A percentile compares a stretch with the other conserved stretches of the same genome.
Conservation (phyloP, 2,113 vertebrate species). For the Cyprinus carpio region DNA sequence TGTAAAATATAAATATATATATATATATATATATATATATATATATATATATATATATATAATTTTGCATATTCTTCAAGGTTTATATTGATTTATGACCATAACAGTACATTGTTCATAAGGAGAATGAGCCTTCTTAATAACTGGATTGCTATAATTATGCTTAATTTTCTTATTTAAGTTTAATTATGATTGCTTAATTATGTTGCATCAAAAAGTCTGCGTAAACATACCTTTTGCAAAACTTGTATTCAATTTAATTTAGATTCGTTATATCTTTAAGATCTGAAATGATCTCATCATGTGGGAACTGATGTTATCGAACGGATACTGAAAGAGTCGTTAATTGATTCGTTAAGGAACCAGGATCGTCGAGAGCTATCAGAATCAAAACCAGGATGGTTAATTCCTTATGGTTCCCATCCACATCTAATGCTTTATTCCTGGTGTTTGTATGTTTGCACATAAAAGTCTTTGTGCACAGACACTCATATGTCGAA, state of each 20-base stretch:
- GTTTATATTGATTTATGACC: neutral
- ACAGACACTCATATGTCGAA: conserved; percentile 22
- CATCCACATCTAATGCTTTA: neutral
- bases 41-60: too few species aligned
- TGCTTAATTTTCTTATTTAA: too few species aligned
- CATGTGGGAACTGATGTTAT: neutral
- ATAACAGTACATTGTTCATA: too few species aligned
- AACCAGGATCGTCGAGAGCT: neutral
- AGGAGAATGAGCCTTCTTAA: too few species aligned
- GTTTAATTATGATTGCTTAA: too few species aligned
- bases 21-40: too few species aligned
- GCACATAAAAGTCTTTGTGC: conserved; percentile 13
- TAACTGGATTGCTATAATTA: too few species aligned
- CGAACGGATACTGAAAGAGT: neutral
- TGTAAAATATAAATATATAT: too few species aligned
- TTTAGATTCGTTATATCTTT: neutral
- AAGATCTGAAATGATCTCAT: neutral
- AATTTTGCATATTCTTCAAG: too few species aligned
- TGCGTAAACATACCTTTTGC: neutral
- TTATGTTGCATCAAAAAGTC: neutral
- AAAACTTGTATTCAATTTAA: neutral
- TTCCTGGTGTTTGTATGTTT: neutral
- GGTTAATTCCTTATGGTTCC: neutral
- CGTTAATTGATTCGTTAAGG: neutral
- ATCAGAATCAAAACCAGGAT: neutral